phyloP scores from a whole-genome alignment of 30 jellyfish, hydroid and myxozoan species.

The Nemopilema nomurai region DNA sequence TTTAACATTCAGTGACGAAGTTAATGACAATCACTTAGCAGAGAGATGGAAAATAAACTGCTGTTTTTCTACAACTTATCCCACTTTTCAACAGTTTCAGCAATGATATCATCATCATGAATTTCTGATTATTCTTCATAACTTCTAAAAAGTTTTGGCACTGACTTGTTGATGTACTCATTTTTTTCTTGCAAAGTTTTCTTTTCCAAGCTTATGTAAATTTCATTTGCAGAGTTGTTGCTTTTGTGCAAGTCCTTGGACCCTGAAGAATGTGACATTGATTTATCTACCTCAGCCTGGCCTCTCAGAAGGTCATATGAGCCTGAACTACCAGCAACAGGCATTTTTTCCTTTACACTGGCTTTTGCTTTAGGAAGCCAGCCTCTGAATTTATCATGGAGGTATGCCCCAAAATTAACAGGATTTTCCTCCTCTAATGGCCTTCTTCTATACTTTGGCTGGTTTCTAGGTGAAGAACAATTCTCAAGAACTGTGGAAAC shows the following conservation, averaged over 20 bases:
- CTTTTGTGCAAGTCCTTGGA: background rate
- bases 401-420: conserved; percentile 32
- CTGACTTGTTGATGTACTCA: conserved; percentile 13
- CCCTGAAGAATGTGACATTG: background rate
- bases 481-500: conserved; percentile 24
- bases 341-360: conserved; percentile 20
- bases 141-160: conserved; percentile 16
- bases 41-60: no score
- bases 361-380: conserved; percentile 12
- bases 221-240: conserved; percentile 30
- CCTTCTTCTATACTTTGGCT: conserved; percentile 22
- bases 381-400: conserved; percentile 16
- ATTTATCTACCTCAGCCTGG: background rate
- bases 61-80: background rate
- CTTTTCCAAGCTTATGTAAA: conserved; percentile 57
- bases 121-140: conserved; percentile 2
- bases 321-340: conserved; percentile 35
- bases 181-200: conserved; percentile 39
- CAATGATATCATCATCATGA: background rate
- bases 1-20: conserved; percentile 77
- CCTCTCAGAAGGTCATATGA: conserved; percentile 45
- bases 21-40: conserved; percentile 70
- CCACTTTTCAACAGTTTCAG: background rate
- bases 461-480: conserved; percentile 7
- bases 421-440: conserved; percentile 54